Base-by-base conservation (phyloP, 2,113 vertebrate genomes). In the Grammomys surdaster region DNA sequence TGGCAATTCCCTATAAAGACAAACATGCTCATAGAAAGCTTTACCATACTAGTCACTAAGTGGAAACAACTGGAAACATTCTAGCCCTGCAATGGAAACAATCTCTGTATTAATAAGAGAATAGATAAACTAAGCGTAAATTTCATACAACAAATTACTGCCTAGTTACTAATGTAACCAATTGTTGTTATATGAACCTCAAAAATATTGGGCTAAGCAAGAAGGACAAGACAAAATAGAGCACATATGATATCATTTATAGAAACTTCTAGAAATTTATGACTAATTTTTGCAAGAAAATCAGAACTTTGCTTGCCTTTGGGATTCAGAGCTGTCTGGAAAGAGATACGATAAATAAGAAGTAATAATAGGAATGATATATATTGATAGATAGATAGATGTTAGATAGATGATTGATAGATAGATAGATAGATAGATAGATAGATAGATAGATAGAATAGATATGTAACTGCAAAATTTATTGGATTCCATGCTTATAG, bases 231-330 rank as follows among this genome's bases (percentile, higher is more conserved):
- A 80, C 70, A 5, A 12, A 84, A 80, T 88, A 36, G 13, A 84
- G 4, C 65, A 81, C 40, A 77, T 86, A 43, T n/a, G 26, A 84
- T 93, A 63, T 1, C 19, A 75, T 58, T 80, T 90, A 51, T 33
- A 82, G 43, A 20, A 70, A 95, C 56, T 88, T 97, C 11, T 78
- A 67, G 3, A 84, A 94, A 84, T 76, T 19, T 9, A 43, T 93
- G 85, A 78, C 69, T 90, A 75, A 48, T 67, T 26, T 90, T 78
- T 78, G 20, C 5, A 60, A 2, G 67, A 81, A 91, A 6, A 72
- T 87, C 28, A 73, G 46, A 82, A 73, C 14, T 72, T 10, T 46
- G 19, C n/a, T 75, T 95, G 36, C 16, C 19, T 46, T 9, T 22
- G 7, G 22, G 12, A 36, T 46, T 36, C 56, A 2, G 48, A 40